phyloP scores from a whole-genome alignment of 2,888 invertebrate genomes.

The Dorcus parallelipipedus region DNA sequence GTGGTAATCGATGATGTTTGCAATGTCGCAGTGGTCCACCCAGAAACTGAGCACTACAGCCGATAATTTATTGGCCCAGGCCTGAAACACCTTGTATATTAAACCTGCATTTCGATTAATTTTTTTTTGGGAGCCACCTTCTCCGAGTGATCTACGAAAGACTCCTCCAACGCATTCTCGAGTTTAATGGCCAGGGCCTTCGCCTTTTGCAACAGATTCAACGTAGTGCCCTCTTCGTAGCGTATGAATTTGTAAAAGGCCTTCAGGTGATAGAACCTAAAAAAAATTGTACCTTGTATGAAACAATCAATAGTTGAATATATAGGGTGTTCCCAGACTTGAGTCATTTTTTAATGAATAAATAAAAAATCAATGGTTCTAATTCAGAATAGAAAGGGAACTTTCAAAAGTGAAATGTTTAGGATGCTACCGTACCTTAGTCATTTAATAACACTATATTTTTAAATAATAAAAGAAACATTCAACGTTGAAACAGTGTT shows the following conservation, averaged over 20 bases:
- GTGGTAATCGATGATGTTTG: slow-evolving; percentile 49
- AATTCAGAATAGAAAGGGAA: too few species aligned
- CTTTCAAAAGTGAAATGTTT: too few species aligned
- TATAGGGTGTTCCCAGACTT: too few species aligned
- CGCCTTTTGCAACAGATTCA: slow-evolving; percentile 47
- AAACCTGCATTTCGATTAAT: too few species aligned
- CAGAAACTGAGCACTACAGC: slow-evolving; percentile 50
- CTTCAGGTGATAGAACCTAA: slow-evolving; percentile 52
- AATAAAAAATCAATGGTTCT: too few species aligned
- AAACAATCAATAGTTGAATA: too few species aligned
- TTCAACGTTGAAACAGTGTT: too few species aligned
- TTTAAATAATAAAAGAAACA: too few species aligned
- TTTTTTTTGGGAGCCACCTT: slow-evolving; percentile 30
- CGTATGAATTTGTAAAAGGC: slow-evolving; percentile 54
- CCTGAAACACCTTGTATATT: slow-evolving; percentile 37
- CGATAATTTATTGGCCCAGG: slow-evolving; percentile 53
- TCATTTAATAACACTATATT: too few species aligned
- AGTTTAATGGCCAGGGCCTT: slow-evolving; percentile 43
- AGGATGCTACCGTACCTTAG: too few species aligned
- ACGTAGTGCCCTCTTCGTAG: slow-evolving; percentile 46
- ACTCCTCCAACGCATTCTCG: slow-evolving; percentile 47
- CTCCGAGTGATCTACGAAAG: slow-evolving; percentile 55
- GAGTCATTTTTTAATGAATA: too few species aligned
- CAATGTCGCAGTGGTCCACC: slow-evolving; percentile 50
- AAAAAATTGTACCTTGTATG: too few species aligned